Conservation (phyloP, 2,113 vertebrate species). For the Tenrec ecaudatus region DNA sequence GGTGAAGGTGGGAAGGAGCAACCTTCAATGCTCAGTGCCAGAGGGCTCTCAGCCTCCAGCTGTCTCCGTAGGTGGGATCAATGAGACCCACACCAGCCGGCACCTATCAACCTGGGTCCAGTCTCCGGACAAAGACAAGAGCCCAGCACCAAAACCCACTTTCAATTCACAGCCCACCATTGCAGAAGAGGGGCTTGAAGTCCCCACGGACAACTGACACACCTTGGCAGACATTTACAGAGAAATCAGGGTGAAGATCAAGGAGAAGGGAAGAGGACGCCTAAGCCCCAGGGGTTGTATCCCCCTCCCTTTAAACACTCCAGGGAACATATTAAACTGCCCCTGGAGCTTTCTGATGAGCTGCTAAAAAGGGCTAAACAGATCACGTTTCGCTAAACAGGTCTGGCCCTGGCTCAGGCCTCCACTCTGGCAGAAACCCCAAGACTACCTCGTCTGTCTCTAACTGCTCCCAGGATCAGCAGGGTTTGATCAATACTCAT, state of each 20-base stretch:
- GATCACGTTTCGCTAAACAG: not conserved
- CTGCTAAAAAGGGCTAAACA: not conserved
- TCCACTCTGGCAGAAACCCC: slow-evolving; percentile 61
- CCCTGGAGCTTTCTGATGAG: not conserved
- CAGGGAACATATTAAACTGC: not conserved
- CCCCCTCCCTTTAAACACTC: not conserved
- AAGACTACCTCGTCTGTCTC: slow-evolving; percentile 75
- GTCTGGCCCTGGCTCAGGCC: slow-evolving; percentile 58
- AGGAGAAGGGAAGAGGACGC: not conserved
- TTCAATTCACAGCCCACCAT: not conserved
- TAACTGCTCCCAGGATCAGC: slow-evolving; percentile 84
- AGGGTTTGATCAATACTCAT: slow-evolving; percentile 83
- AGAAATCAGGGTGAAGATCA: too few species aligned
- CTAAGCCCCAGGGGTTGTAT: not conserved
- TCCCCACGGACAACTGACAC: not conserved
- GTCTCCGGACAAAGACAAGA: not conserved
- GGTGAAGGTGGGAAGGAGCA: not conserved
- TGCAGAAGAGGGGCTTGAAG: not conserved
- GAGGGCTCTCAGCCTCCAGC: not conserved
- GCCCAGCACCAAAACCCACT: not conserved
- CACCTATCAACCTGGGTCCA: not conserved
- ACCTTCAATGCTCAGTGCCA: not conserved
- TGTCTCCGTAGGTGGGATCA: not conserved
- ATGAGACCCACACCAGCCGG: not conserved
- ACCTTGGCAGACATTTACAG: not conserved